Base-by-base conservation (phyloP, 2,797 vertebrate genomes). In the Sebastes hubbsi region DNA sequence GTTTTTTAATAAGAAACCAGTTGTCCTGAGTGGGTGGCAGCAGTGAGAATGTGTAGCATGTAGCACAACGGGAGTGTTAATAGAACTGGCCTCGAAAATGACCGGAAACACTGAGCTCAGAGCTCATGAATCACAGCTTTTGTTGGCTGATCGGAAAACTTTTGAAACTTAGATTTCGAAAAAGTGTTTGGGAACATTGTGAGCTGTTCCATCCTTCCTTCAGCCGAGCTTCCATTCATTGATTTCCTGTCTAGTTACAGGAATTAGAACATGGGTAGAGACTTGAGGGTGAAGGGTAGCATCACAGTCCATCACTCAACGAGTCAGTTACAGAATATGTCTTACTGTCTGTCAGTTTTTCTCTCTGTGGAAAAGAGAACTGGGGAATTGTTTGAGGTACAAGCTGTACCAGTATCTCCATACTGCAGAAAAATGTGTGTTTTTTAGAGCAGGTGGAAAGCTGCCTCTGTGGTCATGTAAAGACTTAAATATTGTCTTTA, bases 161-260 rank as follows among this genome's bases (percentile, higher is more conserved):
- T 81, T 82, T 75, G 38, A 66, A 71, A 72, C 59, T 30, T 67
- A 18, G 60, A 70, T 75, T 78, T 71, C 0, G 16, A 72, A 80
- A 82, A 42, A 64, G 30, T 30, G n/a, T 78, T 69, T 83, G 25
- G 74, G 52, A 71, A 46, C 81, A 65, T 49, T 65, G 74, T 66
- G 64, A 76, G 38, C 56, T 24, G 59, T 61, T 83, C 78, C 59
- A 16, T 69, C 12, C 7, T 55, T 27, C 60, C 49, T 32, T 84
- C 66, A 69, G 75, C 71, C 42, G 7, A 22, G 16, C 62, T 75
- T 60, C 52, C 42, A 68, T 27, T 71, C 68, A 93, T 87, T 77
- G 91, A 91, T 93, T 92, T 91, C 59, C 84, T 90, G 87, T 92
- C 88, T 29, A 27, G 69, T 80, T 83, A 76, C 71, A 70, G 81